Evolutionary conservation across 1,140 invertebrate genomes (phyloP), one percentile per base, ranked within the genome.

Genomic region (Streblospio benedicti): DNA sequence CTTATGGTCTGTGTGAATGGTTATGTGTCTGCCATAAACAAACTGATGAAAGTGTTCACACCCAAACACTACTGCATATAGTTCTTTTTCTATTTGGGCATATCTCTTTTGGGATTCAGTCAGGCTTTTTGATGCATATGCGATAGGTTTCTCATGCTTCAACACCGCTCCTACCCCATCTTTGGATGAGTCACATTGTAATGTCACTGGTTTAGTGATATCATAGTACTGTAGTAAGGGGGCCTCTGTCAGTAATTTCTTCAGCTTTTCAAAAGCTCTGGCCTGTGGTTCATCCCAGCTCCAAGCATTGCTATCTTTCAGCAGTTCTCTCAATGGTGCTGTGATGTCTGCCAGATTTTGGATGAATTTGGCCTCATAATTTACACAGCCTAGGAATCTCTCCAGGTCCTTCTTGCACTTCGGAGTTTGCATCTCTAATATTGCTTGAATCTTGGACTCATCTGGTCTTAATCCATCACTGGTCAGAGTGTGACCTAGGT

Each of bases 71-170:
- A 81, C 76, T 3, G 79, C 76, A 2, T 80, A 65, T 2, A 77
- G 67, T 65, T 83, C 79, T 57, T 75, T 74, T 57, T 82, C 77
- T 0, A 81, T 74, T 64, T 81, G 75, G 9, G 70, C 73, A 60
- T 81, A 81, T 35, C 79, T 79, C 33, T 66, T 18, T 66, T 83
- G 75, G 32, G 71, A 65, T 4, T 53, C 4, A 4, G 73, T 77
- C 9, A 81, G 59, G 4, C 74, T 68, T 30, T 76, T 59, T 2
- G 77, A 81, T 5, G 76, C 76, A 61, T 71, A 81, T 9, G 74
- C 71, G 30, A 82, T 67, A 0, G 73, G 74, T 66, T 67, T 67
- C 73, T 71, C 23, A 53, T 79, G 67, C 62, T 83, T 79, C 4
- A 78, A 44, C 1, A 81, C 30, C 28, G 71, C 73, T 16, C 76